These are phyloP conservation scores for Speoplatyrhinus poulsoni DNA, from an alignment of 2,113 vertebrate genomes.

Conservation along the genomic window DNA sequence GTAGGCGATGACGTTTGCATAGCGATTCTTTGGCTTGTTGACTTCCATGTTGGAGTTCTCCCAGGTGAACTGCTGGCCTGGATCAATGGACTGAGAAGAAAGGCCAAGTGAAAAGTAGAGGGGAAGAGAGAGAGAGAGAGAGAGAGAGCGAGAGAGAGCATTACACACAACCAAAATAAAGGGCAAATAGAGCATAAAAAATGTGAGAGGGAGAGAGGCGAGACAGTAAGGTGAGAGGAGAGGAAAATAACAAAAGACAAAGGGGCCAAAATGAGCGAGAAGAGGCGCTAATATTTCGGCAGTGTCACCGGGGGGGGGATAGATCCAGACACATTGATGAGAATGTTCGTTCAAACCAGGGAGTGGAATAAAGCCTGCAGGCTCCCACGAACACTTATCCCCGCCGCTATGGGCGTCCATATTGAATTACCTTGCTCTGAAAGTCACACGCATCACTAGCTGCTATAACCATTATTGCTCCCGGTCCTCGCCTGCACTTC, in stretches of 20 bases:
- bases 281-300: constrained; percentile 3
- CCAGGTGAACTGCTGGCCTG: constrained; percentile 96
- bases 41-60: constrained; percentile 98
- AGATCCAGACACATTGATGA: constrained; percentile 2
- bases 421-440: constrained; percentile 41
- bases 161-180: too few species aligned
- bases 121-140: neutral
- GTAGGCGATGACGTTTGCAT: constrained; percentile 95
- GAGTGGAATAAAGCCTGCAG: constrained; percentile 8
- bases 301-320: constrained; percentile 7
- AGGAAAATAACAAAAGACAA: neutral
- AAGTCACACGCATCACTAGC: constrained; percentile 24
- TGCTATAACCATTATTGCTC: constrained; percentile 24
- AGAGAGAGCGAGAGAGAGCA: neutral
- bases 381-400: constrained; percentile 17
- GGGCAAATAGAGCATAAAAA: neutral
- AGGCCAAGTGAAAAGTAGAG: neutral
- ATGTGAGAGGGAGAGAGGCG: neutral
- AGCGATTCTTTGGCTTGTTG: constrained; percentile 97
- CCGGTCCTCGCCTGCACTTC: neutral
- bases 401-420: constrained; percentile 9
- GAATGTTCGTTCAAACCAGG: constrained; percentile 14
- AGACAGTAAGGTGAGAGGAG: neutral
- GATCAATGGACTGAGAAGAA: constrained; percentile 87
- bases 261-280: constrained; percentile 15